These are phyloP conservation scores for Caenorhabditis parvicauda DNA, from an alignment of 2,888 invertebrate species.

Conservation along the genomic window DNA sequence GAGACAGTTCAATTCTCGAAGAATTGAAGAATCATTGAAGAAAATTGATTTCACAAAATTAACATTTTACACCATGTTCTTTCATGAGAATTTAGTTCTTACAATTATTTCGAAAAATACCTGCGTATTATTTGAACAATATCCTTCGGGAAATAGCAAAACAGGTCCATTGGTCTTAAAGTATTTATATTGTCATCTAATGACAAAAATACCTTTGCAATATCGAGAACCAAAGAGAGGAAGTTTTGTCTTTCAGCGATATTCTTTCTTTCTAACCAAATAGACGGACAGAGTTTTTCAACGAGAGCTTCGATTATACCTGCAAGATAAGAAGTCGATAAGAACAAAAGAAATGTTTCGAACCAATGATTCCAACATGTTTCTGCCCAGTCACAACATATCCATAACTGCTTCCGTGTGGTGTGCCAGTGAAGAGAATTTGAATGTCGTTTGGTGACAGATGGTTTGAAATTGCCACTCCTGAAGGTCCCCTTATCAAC, in stretches of 20 bases:
- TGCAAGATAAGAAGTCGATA: conserved; percentile 9
- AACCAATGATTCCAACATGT: conserved; percentile 46
- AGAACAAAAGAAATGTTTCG: not conserved
- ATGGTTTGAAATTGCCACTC: conserved; percentile 53
- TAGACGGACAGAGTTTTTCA: conserved; percentile 44
- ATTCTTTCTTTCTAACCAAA: conserved; percentile 51
- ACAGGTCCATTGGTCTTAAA: conserved; percentile 43
- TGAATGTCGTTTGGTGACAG: conserved; percentile 55
- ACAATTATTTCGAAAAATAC: conserved; percentile 5
- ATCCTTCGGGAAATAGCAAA: conserved; percentile 54
- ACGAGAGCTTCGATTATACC: conserved; percentile 47
- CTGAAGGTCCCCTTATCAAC: conserved; percentile 19
- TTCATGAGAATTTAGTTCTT: too few species aligned
- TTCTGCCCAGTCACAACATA: conserved; percentile 56
- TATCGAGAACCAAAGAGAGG: conserved; percentile 37
- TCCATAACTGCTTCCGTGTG: conserved; percentile 39
- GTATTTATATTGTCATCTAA: not conserved
- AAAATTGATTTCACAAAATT: too few species aligned
- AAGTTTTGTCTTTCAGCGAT: conserved; percentile 44
- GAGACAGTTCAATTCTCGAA: too few species aligned
- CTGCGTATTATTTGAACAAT: conserved; percentile 48
- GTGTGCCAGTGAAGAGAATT: conserved; percentile 50
- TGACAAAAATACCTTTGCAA: conserved; percentile 28
- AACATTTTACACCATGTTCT: too few species aligned
- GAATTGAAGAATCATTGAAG: too few species aligned